Conservation (phyloP, 2,888 invertebrate genomes). For the Dendrolimus houi region DNA sequence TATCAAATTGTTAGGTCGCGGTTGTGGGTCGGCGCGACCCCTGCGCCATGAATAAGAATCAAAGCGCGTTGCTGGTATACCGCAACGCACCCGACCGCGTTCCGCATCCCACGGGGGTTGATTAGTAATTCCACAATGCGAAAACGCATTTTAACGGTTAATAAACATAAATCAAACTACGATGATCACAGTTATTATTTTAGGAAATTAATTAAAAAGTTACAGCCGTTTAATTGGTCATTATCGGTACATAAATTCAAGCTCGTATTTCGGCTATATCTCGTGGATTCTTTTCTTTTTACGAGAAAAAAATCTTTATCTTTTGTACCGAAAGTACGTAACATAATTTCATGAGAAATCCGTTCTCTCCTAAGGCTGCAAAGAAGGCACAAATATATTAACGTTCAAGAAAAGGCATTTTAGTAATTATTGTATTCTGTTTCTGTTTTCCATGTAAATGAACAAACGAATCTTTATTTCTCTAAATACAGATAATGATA, state of each 20-base stretch:
- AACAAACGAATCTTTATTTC: too few species aligned
- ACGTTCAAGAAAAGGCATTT: too few species aligned
- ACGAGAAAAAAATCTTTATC: too few species aligned
- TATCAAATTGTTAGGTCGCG: slow-evolving; percentile 73
- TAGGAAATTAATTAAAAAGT: slow-evolving; percentile 41
- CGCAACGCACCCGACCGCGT: slow-evolving; percentile 18
- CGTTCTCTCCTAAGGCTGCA: too few species aligned
- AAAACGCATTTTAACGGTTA: slow-evolving; percentile 55
- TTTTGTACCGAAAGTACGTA: too few species aligned
- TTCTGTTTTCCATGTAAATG: too few species aligned
- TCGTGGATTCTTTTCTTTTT: too few species aligned
- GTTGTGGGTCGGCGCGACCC: slow-evolving; percentile 35
- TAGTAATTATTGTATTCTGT: too few species aligned
- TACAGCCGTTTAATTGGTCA: slow-evolving; percentile 26
- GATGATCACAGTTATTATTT: not conserved
- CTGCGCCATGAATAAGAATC: slow-evolving; percentile 69
- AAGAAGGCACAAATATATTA: too few species aligned
- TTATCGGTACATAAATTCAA: not conserved
- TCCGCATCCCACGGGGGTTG: slow-evolving; percentile 46
- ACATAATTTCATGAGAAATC: too few species aligned
- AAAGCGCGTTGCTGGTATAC: slow-evolving; percentile 38
- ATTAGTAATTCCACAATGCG: slow-evolving; percentile 55
- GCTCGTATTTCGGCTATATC: too few species aligned
- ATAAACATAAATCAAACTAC: slow-evolving; percentile 45
- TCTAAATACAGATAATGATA: too few species aligned